These are phyloP conservation scores for Aphidius ervi DNA, from an alignment of 1,140 invertebrate genomes.

Conservation along the genomic window DNA sequence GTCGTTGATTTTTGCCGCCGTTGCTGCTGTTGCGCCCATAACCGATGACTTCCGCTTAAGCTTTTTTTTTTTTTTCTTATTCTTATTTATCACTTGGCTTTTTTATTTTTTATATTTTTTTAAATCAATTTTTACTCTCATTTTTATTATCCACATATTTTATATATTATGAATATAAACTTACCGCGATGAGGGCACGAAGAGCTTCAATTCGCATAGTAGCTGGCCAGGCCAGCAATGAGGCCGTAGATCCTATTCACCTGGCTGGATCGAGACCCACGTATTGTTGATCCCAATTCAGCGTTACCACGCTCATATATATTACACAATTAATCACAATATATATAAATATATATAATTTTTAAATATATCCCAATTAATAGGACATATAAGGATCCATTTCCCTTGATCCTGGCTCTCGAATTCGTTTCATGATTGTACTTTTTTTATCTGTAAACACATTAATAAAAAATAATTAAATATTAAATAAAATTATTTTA, in stretches of 20 bases:
- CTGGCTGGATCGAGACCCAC: constrained; percentile 32
- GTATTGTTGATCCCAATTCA: not conserved
- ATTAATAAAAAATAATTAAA: no score
- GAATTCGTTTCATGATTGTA: not conserved
- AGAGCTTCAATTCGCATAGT: constrained; percentile 55
- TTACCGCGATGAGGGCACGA: constrained; percentile 51
- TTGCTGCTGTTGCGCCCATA: not conserved
- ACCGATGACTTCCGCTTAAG: constrained; percentile 11
- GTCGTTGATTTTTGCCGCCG: not conserved
- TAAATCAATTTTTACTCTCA: not conserved
- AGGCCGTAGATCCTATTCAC: constrained; percentile 46
- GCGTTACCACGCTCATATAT: no score
- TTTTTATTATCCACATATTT: not conserved
- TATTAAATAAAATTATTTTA: no score
- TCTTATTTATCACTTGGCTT: not conserved
- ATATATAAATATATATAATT: not conserved
- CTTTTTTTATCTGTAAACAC: not conserved
- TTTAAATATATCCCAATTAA: not conserved
- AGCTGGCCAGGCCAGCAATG: constrained; percentile 53
- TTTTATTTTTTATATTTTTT: no score
- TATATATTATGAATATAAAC: constrained; percentile 15
- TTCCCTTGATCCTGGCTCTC: not conserved
- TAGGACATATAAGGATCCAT: not conserved
- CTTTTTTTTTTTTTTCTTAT: not conserved
- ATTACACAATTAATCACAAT: no score